These are phyloP conservation scores for Turnix velox DNA, from an alignment of 2,113 vertebrate genomes.

Conservation along the genomic window DNA sequence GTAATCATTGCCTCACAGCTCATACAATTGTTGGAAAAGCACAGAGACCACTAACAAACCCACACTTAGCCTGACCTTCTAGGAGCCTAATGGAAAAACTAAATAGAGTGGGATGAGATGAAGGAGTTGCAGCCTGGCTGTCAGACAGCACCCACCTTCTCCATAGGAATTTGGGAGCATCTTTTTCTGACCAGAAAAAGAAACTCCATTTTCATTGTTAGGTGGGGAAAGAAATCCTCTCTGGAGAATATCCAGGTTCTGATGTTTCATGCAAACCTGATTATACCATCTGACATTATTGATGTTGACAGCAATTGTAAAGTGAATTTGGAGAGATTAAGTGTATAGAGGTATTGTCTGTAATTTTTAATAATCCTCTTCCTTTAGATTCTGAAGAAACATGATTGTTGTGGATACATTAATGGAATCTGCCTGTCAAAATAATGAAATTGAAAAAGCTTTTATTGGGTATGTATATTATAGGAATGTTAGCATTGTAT, in stretches of 20 bases:
- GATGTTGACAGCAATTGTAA: constrained; percentile 35
- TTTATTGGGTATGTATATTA: constrained; percentile 45
- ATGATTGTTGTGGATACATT: constrained; percentile 14
- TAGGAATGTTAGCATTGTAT: constrained; percentile 39
- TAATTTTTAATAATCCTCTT: constrained; percentile 49
- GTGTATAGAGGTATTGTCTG: not conserved
- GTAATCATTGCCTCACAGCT: not conserved
- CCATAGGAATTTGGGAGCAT: not conserved
- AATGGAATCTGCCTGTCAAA: constrained; percentile 60
- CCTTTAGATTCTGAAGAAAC: not conserved
- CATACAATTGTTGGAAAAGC: not conserved
- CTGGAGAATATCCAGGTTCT: not conserved
- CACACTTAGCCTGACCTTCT: not conserved
- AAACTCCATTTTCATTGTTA: not conserved
- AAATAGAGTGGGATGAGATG: not conserved
- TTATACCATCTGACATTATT: constrained; percentile 21
- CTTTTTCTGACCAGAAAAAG: not conserved
- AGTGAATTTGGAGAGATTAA: constrained; percentile 54
- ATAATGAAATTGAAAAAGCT: constrained; percentile 20
- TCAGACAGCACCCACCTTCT: not conserved
- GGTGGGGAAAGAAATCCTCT: not conserved
- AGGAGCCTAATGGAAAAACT: not conserved
- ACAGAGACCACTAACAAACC: not conserved
- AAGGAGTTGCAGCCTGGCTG: not conserved
- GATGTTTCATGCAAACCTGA: constrained; percentile 20